Evolutionary conservation across 2,113 vertebrate genomes (phyloP).

Genomic region (Campylomormyrus numenius): DNA sequence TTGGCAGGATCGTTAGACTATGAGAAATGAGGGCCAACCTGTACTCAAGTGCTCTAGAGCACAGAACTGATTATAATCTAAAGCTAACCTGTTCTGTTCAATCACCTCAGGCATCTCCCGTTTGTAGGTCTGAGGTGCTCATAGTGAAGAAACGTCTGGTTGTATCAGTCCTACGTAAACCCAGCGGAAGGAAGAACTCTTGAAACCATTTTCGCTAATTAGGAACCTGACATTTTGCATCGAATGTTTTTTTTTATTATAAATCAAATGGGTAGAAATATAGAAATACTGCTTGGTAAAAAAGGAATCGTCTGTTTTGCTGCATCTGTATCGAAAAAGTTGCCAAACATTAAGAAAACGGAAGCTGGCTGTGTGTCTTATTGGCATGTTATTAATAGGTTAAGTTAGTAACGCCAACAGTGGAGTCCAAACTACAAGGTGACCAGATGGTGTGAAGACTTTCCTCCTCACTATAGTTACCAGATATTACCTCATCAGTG

Average conservation of each 20-base stretch:
- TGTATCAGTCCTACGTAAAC: not conserved
- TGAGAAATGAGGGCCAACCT: not conserved
- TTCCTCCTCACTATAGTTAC: not conserved
- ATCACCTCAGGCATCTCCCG: not conserved
- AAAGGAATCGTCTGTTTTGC: not conserved
- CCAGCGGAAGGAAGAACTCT: not conserved
- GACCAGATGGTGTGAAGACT: not conserved
- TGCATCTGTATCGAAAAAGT: not conserved
- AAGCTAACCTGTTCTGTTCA: not conserved
- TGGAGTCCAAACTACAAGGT: not conserved
- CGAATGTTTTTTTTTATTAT: not conserved
- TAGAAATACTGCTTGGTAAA: not conserved
- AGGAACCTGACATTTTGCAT: not conserved
- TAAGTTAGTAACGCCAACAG: not conserved
- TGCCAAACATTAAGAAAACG: not conserved
- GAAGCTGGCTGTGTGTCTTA: not conserved
- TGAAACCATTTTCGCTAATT: not conserved
- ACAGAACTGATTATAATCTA: not conserved
- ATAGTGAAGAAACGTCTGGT: not conserved
- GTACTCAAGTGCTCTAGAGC: not conserved
- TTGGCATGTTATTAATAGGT: not conserved
- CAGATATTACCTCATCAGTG: not conserved
- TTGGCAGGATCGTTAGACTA: not conserved
- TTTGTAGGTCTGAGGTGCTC: not conserved
- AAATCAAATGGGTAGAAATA: not conserved